A percentile compares a stretch with the other conserved stretches of the same genome.
Evolutionary conservation across 2,888 invertebrate species (phyloP).

Genomic region (Ferdinandea cuprea): DNA sequence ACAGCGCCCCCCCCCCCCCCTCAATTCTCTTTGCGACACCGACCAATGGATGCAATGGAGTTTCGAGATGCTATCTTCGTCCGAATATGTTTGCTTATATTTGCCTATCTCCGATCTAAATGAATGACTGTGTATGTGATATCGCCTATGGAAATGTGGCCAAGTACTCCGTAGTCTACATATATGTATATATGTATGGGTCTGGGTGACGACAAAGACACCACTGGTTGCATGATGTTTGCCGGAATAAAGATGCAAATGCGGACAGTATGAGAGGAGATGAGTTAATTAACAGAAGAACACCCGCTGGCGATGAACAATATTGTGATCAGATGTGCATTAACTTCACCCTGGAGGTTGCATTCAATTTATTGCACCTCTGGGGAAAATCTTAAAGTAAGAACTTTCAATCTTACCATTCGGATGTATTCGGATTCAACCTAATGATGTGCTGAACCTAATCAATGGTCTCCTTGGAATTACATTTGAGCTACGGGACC

Average conservation of each 20-base stretch:
- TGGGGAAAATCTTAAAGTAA: slow-evolving; percentile 12
- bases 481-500: too few relatives aligned
- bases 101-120: slow-evolving; percentile 56
- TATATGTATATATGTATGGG: too few relatives aligned
- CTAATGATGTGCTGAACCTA: slow-evolving; percentile 2
- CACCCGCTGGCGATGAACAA: slow-evolving; percentile 34
- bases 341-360: neutral
- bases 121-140: slow-evolving; percentile 36
- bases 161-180: slow-evolving; percentile 28
- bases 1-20: neutral
- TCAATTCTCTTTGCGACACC: too few relatives aligned
- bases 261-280: slow-evolving; percentile 29
- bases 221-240: slow-evolving; percentile 58
- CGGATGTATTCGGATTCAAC: too few relatives aligned
- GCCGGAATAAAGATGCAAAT: slow-evolving; percentile 56
- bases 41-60: slow-evolving; percentile 31
- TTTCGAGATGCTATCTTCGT: slow-evolving; percentile 51
- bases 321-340: slow-evolving; percentile 13
- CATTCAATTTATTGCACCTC: slow-evolving; percentile 28
- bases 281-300: slow-evolving; percentile 61
- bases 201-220: slow-evolving; percentile 33
- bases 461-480: neutral
- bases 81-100: slow-evolving; percentile 55
- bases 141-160: slow-evolving; percentile 39
- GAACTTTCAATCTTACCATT: too few relatives aligned